Conservation (phyloP, 2,888 invertebrate genomes). For the Stratiomys singularior region DNA sequence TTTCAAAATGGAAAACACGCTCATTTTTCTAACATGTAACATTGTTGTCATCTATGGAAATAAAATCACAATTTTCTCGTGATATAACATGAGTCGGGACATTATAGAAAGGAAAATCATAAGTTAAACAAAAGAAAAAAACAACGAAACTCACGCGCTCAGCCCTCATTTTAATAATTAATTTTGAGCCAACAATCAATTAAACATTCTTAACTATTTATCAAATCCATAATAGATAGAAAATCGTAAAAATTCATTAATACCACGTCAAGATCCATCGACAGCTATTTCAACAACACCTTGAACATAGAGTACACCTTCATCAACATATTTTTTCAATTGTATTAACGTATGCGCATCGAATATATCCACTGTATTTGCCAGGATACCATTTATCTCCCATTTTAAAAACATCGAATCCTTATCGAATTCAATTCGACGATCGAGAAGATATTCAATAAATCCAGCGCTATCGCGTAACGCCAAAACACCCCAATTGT, state of each 20-base stretch:
- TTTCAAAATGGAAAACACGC: too few relatives aligned
- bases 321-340: constrained; percentile 75
- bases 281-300: constrained; percentile 78
- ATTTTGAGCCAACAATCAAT: too few relatives aligned
- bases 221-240: constrained; percentile 40
- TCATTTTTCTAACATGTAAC: too few relatives aligned
- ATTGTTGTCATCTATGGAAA: too few relatives aligned
- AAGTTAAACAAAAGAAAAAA: too few relatives aligned
- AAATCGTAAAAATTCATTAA: constrained; percentile 37
- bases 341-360: constrained; percentile 71
- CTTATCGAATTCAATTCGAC: constrained; percentile 75
- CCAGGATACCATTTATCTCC: constrained; percentile 74
- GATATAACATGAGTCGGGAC: too few relatives aligned
- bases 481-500: constrained; percentile 82
- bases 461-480: constrained; percentile 77
- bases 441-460: constrained; percentile 81
- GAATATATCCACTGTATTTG: constrained; percentile 69
- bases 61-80: too few relatives aligned
- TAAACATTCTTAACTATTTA: constrained; percentile 4
- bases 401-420: constrained; percentile 72
- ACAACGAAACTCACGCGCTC: too few relatives aligned
- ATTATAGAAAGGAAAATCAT: too few relatives aligned
- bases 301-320: constrained; percentile 83
- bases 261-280: constrained; percentile 68
- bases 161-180: too few relatives aligned